These are phyloP conservation scores for Eurytoma californica DNA, from an alignment of 2,888 invertebrate species.

Conservation along the genomic window DNA sequence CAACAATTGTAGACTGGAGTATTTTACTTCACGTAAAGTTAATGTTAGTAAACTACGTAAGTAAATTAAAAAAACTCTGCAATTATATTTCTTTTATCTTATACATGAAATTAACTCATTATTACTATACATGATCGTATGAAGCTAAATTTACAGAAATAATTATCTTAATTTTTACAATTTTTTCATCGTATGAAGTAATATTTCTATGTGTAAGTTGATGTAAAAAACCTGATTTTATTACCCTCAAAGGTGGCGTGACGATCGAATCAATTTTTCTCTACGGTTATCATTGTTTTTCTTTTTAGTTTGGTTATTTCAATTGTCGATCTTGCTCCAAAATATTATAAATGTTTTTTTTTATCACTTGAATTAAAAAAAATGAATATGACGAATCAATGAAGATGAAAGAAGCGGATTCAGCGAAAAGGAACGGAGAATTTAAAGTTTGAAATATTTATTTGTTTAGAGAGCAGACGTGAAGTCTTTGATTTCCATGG, in stretches of 20 bases:
- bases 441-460: constrained; percentile 19
- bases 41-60: too few species aligned
- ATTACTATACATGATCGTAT: too few species aligned
- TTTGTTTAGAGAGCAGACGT: neutral
- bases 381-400: neutral
- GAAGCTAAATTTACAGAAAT: too few species aligned
- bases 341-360: neutral
- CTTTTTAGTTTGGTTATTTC: constrained; percentile 37
- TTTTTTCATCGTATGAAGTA: too few species aligned
- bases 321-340: neutral
- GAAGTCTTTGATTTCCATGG: constrained; percentile 42
- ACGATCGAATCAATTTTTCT: constrained; percentile 34
- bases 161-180: too few species aligned
- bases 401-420: constrained; percentile 25
- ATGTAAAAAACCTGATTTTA: neutral
- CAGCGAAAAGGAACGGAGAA: neutral
- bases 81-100: too few species aligned
- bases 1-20: too few species aligned
- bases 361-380: constrained; percentile 5
- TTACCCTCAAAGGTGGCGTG: constrained; percentile 40
- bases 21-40: too few species aligned
- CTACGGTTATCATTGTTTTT: constrained; percentile 27
- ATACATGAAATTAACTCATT: too few species aligned
- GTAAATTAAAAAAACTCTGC: too few species aligned
- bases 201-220: too few species aligned